Evolutionary conservation across 2,888 invertebrate species (phyloP).

Genomic region (Spodoptera picta): DNA sequence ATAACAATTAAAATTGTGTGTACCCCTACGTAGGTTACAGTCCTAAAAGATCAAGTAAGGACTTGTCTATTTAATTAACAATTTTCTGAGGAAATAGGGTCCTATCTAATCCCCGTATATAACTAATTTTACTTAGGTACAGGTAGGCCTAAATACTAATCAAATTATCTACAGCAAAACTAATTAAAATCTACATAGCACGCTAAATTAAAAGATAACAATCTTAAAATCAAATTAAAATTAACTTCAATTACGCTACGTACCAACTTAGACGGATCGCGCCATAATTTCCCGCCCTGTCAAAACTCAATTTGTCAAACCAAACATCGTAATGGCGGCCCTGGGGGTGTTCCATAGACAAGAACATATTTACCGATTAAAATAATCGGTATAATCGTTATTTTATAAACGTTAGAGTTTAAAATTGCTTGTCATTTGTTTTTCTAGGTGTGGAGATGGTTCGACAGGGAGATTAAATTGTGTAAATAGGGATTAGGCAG

Average conservation of each 20-base stretch:
- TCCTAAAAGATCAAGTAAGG: no score
- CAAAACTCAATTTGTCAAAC: constrained; percentile 88
- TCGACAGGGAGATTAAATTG: constrained; percentile 82
- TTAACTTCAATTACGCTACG: constrained; percentile 70
- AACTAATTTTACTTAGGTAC: neutral
- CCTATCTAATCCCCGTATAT: neutral
- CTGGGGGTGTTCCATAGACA: constrained; percentile 69
- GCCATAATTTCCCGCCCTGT: constrained; percentile 81
- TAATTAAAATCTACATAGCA: constrained; percentile 49
- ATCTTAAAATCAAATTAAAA: constrained; percentile 69
- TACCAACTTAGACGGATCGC: constrained; percentile 73
- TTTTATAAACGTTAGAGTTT: constrained; percentile 68
- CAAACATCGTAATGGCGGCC: constrained; percentile 81
- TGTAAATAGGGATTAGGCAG: constrained; percentile 88
- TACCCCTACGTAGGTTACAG: no score
- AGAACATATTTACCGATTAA: constrained; percentile 55
- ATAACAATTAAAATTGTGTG: no score
- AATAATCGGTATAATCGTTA: constrained; percentile 64
- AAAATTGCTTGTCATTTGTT: constrained; percentile 65
- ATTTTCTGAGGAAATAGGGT: no score
- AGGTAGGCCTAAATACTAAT: constrained; percentile 34
- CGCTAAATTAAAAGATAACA: constrained; percentile 63
- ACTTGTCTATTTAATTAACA: no score
- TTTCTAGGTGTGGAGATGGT: constrained; percentile 58
- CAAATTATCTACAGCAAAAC: constrained; percentile 46